Conservation (phyloP, 1,140 invertebrate species). For the Neelides sp. region DNA sequence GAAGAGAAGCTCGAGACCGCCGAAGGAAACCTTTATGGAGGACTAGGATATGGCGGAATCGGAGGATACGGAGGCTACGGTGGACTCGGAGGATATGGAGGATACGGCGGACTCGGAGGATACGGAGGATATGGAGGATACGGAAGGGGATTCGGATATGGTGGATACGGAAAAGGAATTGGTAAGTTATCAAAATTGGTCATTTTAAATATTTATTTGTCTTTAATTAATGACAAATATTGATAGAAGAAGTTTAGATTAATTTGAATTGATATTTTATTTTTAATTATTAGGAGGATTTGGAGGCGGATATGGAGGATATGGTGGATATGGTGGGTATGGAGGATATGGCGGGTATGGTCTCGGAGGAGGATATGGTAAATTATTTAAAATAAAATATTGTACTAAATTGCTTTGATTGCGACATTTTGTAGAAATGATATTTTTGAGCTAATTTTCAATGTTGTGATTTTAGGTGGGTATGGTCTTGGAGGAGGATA, state of each 20-base stretch:
- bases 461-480: no score
- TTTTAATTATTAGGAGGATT: no score
- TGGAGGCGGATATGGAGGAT: background rate
- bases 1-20: constrained; percentile 5
- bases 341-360: constrained; percentile 10
- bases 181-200: no score
- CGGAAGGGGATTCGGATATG: constrained; percentile 1
- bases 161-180: no score
- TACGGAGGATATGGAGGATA: constrained; percentile 13
- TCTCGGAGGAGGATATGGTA: background rate
- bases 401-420: no score
- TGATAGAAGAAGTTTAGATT: no score
- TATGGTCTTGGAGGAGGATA: background rate
- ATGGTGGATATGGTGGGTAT: constrained; percentile 7
- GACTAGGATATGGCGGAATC: background rate
- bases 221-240: no score
- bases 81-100: background rate
- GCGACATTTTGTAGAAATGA: no score
- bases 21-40: constrained; percentile 2
- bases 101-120: background rate
- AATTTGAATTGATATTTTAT: no score
- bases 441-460: no score
- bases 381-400: no score
- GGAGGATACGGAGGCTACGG: background rate
- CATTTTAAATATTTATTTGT: no score